Evolutionary conservation across 2,888 invertebrate genomes (phyloP).

Genomic region (Netelia melanura): DNA sequence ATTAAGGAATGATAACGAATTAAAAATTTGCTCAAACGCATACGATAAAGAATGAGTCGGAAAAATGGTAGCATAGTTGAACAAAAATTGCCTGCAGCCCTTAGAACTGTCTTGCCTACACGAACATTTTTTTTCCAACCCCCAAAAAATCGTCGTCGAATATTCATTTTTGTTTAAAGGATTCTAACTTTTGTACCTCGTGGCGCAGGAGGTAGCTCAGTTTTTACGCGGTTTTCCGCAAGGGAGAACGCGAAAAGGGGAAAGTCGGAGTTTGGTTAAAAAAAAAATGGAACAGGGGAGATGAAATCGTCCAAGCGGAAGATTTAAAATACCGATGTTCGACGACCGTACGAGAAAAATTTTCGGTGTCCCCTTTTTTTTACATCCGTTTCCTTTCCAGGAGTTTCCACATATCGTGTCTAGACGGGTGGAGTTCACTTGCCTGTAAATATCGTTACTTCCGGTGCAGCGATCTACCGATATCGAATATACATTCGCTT

Average conservation of each 20-base stretch:
- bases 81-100: neutral
- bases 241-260: neutral
- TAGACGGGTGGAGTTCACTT: constrained; percentile 56
- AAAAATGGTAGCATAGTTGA: neutral
- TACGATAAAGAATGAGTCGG: neutral
- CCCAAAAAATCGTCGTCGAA: neutral
- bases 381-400: neutral
- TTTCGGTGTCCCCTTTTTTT: constrained; percentile 31
- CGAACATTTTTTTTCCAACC: neutral
- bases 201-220: constrained; percentile 39
- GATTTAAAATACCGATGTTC: constrained; percentile 54
- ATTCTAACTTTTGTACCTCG: neutral
- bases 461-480: constrained; percentile 57
- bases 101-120: neutral
- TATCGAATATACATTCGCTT: constrained; percentile 59
- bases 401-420: constrained; percentile 36
- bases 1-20: neutral
- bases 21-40: neutral
- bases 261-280: neutral
- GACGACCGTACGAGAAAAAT: constrained; percentile 23
- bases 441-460: constrained; percentile 63
- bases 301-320: constrained; percentile 52
- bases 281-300: neutral
- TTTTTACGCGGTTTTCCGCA: constrained; percentile 20
- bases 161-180: neutral